Base-by-base conservation (phyloP, 2,888 invertebrate species). In the Chloroclysta siterata region DNA sequence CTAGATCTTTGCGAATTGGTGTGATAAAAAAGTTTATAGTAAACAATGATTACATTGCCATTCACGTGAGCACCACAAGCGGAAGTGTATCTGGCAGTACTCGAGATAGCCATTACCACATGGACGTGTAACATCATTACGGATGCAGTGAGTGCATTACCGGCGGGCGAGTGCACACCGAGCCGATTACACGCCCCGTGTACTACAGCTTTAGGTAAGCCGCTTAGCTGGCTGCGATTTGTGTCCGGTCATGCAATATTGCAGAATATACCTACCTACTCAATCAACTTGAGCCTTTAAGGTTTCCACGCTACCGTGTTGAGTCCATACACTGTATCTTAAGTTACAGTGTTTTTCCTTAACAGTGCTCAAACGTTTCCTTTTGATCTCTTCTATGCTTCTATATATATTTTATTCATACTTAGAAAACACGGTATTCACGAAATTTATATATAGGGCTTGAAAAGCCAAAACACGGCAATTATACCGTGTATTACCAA, bases 91-190 rank as follows among this genome's bases (percentile, higher is more conserved):
- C 15, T 44, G 29, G 33, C 33, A 33, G 33, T 33, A 6, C 7
- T 5, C 33, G 33, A 33, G 44, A 1, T 5, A 14, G n/a, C n/a
- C 6, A 42, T n/a, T 14, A 42, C n/a, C n/a, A 28, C 52, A 13
- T 13, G 39, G 17, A 17, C 41, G 0, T 5, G 41, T n/a, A 17
- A 41, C 28, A 7, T 48, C 5, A 36, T 55, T 54, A 46, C 11
- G 13, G 8, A 41, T 42, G 47, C 48, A 36, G 29, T 29, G 41
- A 50, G 50, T 51, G 50, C 42, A 58, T 58, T 58, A 58, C 15
- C 28, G 17, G 57, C 33, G 41, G 42, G 14, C 17, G 59, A 59
- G 59, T 44, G 47, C 52, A 42, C 57, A 22, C 46, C 6, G 47
- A 53, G 53, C 46, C 17, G 53, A 39, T 47, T 39, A 53, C 39